A percentile compares a stretch with the other conserved stretches of the same genome.
phyloP scores from a whole-genome alignment of 2,888 invertebrate genomes.

The Ypsolopha sequella region DNA sequence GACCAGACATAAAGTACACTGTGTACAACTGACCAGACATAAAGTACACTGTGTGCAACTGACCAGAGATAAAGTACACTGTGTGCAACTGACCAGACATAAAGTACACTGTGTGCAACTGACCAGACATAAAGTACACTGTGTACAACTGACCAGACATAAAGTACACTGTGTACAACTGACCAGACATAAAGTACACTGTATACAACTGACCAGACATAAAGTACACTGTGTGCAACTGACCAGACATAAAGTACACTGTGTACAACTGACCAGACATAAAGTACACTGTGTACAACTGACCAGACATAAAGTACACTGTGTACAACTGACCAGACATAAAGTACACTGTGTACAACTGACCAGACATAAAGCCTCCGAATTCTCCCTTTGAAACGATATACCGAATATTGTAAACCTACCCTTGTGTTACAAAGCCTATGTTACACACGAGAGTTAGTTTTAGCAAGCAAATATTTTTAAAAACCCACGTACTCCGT shows the following conservation, averaged over 20 bases:
- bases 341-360: background rate
- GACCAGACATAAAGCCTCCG: constrained; percentile 1
- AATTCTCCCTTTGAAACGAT: constrained; percentile 2
- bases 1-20: background rate
- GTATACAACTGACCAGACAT: background rate
- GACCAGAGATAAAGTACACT: background rate
- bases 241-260: background rate
- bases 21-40: constrained; percentile 1
- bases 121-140: background rate
- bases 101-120: background rate
- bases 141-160: constrained; percentile 1
- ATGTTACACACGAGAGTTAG: background rate
- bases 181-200: background rate
- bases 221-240: background rate
- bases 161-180: background rate
- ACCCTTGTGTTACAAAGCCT: background rate
- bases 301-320: background rate
- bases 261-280: constrained; percentile 1
- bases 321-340: background rate
- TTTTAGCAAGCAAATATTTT: background rate
- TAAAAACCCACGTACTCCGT: too few species aligned
- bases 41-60: background rate
- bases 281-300: background rate
- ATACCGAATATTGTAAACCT: constrained; percentile 1
- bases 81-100: background rate